Percentiles rank a stretch among this genome's conserved stretches.
These are phyloP conservation scores for Poeciliopsis presidionis DNA, from an alignment of 2,797 vertebrate genomes.

Conservation along the genomic window DNA sequence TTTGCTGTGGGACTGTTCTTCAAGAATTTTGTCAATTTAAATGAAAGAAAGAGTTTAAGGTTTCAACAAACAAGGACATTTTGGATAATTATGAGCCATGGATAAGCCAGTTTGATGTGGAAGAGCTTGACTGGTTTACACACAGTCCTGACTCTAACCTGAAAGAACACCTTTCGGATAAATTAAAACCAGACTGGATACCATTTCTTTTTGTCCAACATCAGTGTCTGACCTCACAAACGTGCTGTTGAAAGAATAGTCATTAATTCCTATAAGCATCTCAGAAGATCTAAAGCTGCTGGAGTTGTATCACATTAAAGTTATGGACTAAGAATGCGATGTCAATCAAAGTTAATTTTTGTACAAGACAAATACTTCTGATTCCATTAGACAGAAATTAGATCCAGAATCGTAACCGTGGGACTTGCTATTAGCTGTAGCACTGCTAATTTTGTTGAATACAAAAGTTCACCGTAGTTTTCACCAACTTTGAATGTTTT, in stretches of 20 bases:
- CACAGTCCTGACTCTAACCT: not conserved
- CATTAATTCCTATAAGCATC: not conserved
- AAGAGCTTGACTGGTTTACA: not conserved
- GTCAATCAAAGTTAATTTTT: not conserved
- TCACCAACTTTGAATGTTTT: not conserved
- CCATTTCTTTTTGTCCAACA: not conserved
- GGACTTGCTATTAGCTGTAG: not conserved
- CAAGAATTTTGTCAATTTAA: not conserved
- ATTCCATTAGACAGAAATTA: not conserved
- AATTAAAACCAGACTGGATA: not conserved
- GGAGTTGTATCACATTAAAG: not conserved
- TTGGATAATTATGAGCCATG: not conserved
- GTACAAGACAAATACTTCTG: not conserved
- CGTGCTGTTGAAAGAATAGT: not conserved
- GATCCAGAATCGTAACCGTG: not conserved
- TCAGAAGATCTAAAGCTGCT: not conserved
- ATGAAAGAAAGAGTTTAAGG: not conserved
- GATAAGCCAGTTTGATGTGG: not conserved
- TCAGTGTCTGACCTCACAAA: not conserved
- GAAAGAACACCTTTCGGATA: not conserved
- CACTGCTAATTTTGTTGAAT: not conserved
- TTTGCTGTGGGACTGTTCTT: not conserved
- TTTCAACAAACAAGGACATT: not conserved
- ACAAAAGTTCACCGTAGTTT: not conserved
- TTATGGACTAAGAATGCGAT: not conserved